A percentile compares a stretch with the other conserved stretches of the same genome.
phyloP scores from a whole-genome alignment of 2,797 vertebrate species.

The Ficedula albicollis region DNA sequence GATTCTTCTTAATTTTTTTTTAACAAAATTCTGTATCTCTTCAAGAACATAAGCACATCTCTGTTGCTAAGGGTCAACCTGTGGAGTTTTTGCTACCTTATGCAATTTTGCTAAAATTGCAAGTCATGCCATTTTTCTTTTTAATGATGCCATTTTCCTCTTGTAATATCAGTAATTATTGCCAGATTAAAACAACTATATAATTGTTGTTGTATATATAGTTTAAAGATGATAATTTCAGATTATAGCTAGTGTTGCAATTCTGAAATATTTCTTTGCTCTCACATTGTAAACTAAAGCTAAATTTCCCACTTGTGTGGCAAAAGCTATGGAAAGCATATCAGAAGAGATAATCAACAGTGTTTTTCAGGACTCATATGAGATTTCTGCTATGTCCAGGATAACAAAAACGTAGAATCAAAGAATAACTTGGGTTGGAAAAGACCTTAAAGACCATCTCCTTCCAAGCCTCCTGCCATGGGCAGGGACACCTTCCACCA shows the following conservation, averaged over 20 bases:
- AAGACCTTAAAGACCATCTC: background rate
- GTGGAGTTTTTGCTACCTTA: background rate
- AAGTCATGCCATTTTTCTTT: background rate
- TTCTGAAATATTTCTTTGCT: background rate
- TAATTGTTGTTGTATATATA: background rate
- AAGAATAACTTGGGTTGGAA: background rate
- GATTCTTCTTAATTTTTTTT: fast-evolving
- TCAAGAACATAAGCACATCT: background rate
- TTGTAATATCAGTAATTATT: background rate
- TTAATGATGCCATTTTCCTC: background rate
- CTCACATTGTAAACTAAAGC: background rate
- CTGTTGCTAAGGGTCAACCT: background rate
- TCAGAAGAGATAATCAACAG: background rate
- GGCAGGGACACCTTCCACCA: background rate
- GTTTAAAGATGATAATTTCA: background rate
- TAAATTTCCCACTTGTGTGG: background rate
- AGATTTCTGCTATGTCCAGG: background rate
- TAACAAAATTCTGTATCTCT: background rate
- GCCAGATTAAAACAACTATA: background rate
- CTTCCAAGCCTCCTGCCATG: background rate
- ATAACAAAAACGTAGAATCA: background rate
- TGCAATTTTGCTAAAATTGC: background rate
- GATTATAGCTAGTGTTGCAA: background rate
- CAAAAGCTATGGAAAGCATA: background rate
- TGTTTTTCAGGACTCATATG: background rate